These are phyloP conservation scores for Aphelenchoides besseyi DNA, from an alignment of 1,140 invertebrate species.

Conservation along the genomic window DNA sequence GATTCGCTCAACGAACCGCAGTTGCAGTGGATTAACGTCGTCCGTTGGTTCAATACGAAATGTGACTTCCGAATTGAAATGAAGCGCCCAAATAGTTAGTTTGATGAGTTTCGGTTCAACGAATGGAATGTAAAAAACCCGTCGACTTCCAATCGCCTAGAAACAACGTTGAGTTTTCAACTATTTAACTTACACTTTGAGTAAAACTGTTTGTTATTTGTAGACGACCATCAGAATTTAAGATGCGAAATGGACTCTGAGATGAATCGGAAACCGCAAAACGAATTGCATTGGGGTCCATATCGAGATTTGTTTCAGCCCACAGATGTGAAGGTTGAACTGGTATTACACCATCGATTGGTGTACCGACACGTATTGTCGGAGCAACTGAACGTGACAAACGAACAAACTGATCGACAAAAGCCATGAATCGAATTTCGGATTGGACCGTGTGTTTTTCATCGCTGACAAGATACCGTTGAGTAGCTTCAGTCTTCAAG, in stretches of 20 bases:
- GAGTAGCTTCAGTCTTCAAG: slow-evolving; percentile 24
- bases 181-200: slow-evolving; percentile 21
- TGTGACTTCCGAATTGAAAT: not conserved
- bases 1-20: not conserved
- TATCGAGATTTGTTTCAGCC: slow-evolving; percentile 49
- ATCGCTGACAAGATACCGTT: slow-evolving; percentile 55
- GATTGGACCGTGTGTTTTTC: slow-evolving; percentile 41
- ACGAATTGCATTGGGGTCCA: slow-evolving; percentile 39
- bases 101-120: slow-evolving; percentile 1
- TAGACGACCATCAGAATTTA: slow-evolving; percentile 21
- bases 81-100: not conserved
- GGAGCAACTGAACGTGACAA: slow-evolving; percentile 16
- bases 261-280: slow-evolving; percentile 25
- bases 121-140: not conserved
- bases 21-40: not conserved
- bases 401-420: slow-evolving; percentile 42
- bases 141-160: not conserved
- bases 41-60: not conserved
- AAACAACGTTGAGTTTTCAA: not conserved
- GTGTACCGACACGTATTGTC: slow-evolving; percentile 17
- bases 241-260: slow-evolving; percentile 15
- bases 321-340: slow-evolving; percentile 33
- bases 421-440: slow-evolving; percentile 33
- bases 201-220: not conserved
- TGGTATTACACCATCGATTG: not conserved